Conservation (phyloP, 2,888 invertebrate genomes). For the Cheiracanthium punctorium region DNA sequence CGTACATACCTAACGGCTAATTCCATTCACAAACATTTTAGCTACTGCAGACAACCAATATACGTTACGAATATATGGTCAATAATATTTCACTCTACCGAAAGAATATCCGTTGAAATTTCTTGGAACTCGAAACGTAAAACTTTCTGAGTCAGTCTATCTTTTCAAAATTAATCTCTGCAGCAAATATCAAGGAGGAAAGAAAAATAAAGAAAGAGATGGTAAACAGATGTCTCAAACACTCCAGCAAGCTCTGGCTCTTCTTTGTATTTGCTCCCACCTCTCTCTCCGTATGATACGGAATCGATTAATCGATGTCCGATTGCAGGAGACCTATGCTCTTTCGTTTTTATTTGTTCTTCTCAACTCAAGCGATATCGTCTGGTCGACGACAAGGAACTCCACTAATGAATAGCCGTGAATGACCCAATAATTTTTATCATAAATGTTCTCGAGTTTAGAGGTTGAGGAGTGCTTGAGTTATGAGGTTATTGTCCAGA, state of each 20-base stretch:
- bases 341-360: background rate
- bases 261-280: conserved; percentile 11
- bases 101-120: too few species aligned
- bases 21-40: too few species aligned
- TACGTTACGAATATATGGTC: too few species aligned
- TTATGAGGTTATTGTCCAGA: too few species aligned
- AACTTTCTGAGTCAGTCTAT: background rate
- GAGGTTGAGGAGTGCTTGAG: too few species aligned
- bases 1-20: too few species aligned
- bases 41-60: too few species aligned
- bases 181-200: background rate
- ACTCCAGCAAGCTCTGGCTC: background rate
- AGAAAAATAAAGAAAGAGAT: conserved; percentile 12
- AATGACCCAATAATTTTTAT: background rate
- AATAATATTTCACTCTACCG: too few species aligned
- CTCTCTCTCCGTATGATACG: conserved; percentile 11
- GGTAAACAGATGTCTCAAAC: conserved; percentile 39
- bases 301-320: conserved; percentile 44
- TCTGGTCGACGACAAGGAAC: background rate
- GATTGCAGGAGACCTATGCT: background rate
- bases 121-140: background rate
- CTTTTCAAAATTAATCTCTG: background rate
- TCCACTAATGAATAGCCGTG: background rate
- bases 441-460: background rate
- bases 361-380: background rate